Conservation (phyloP, 2,888 invertebrate species). For the Aphodius sticticus region DNA sequence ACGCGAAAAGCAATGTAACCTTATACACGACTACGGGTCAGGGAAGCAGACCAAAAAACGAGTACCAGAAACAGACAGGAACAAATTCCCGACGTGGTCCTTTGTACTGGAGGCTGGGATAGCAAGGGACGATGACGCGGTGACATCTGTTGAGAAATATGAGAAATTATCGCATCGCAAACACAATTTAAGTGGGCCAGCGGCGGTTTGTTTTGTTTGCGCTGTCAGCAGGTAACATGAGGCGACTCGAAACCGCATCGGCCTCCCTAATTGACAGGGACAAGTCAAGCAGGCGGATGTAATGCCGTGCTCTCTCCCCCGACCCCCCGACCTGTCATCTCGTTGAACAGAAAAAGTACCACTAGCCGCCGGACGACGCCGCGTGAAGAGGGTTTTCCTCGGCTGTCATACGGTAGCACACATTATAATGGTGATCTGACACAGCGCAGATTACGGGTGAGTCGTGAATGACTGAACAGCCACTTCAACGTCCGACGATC, state of each 20-base stretch:
- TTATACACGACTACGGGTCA: neutral
- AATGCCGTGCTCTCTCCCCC: conserved; percentile 50
- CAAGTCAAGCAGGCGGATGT: conserved; percentile 60
- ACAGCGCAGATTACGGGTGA: conserved; percentile 41
- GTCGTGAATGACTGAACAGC: neutral
- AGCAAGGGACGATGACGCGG: conserved; percentile 22
- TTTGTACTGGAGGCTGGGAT: conserved; percentile 21
- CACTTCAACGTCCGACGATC: neutral
- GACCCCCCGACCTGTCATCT: conserved; percentile 53
- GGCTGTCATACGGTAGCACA: conserved; percentile 57
- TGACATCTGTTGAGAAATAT: conserved; percentile 45
- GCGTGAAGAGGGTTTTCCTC: conserved; percentile 55
- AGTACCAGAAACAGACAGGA: conserved; percentile 21
- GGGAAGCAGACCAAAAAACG: neutral
- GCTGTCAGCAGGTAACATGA: conserved; percentile 57
- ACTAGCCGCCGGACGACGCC: conserved; percentile 31
- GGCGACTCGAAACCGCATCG: conserved; percentile 54
- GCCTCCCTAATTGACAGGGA: conserved; percentile 59
- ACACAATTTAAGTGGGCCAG: conserved; percentile 50
- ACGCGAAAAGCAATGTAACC: neutral
- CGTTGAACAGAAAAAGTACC: conserved; percentile 36
- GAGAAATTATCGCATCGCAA: conserved; percentile 51
- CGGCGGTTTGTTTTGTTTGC: conserved; percentile 55
- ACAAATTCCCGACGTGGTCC: conserved; percentile 29
- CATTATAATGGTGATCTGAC: conserved; percentile 57